These are phyloP conservation scores for Vulpes lagopus DNA, from an alignment of 2,113 vertebrate genomes.

Conservation along the genomic window DNA sequence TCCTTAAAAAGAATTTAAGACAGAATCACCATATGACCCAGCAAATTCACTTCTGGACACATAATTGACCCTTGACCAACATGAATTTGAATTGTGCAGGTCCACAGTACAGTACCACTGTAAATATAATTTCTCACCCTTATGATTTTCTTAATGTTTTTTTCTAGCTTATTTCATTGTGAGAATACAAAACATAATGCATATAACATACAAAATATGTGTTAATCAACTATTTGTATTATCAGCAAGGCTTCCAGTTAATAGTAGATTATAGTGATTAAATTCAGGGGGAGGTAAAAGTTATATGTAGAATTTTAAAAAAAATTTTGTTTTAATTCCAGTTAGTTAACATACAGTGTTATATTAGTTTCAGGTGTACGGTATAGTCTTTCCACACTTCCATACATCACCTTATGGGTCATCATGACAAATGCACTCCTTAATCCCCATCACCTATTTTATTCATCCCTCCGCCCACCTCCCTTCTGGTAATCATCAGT, in stretches of 20 bases:
- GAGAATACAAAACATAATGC: not conserved
- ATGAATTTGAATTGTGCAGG: not conserved
- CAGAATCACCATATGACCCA: not conserved
- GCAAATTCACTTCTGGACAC: not conserved
- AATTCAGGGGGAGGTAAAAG: not conserved
- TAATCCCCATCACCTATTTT: not conserved
- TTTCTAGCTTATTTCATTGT: not conserved
- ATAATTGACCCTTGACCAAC: not conserved
- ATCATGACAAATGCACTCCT: not conserved
- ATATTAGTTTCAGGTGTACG: not conserved
- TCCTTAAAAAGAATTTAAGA: not conserved
- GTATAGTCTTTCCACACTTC: not conserved
- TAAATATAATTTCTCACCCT: not conserved
- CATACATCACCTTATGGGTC: not conserved
- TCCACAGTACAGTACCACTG: not conserved
- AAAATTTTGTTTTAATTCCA: not conserved
- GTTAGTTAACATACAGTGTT: not conserved
- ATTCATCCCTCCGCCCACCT: not conserved
- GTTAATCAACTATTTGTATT: not conserved
- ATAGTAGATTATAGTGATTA: not conserved
- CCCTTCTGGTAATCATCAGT: not conserved
- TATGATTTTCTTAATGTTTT: not conserved
- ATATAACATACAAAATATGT: not conserved
- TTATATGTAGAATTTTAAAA: not conserved
- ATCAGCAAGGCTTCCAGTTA: not conserved